Percentiles rank a stretch among this genome's conserved stretches.
These are phyloP conservation scores for Trisateles emortualis DNA, from an alignment of 2,888 invertebrate genomes.

Conservation along the genomic window DNA sequence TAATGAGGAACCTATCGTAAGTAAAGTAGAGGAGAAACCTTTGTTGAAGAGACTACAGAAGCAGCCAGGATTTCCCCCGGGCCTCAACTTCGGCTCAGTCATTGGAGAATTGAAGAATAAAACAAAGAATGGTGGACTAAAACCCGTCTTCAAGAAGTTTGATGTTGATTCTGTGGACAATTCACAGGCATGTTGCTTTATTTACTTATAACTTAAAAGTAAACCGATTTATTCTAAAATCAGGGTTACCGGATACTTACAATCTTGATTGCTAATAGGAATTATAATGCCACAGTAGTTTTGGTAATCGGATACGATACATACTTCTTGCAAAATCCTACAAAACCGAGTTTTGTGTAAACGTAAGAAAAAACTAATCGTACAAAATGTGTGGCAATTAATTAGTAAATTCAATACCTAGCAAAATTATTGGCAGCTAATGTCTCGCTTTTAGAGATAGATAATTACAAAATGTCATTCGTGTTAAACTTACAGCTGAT, in stretches of 20 bases:
- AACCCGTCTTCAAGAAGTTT: slow-evolving; percentile 82
- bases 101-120: slow-evolving; percentile 80
- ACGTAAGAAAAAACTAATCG: background rate
- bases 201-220: slow-evolving; percentile 16
- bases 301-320: slow-evolving; percentile 15
- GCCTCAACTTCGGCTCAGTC: slow-evolving; percentile 79
- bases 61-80: slow-evolving; percentile 70
- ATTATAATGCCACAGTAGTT: slow-evolving; percentile 25
- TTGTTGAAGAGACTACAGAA: slow-evolving; percentile 70
- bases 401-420: too few species aligned
- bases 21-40: slow-evolving; percentile 57
- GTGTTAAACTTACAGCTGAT: slow-evolving; percentile 50
- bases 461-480: slow-evolving; percentile 31
- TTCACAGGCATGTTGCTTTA: slow-evolving; percentile 67
- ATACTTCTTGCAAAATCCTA: background rate
- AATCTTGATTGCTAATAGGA: slow-evolving; percentile 33
- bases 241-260: slow-evolving; percentile 35
- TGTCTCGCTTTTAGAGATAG: slow-evolving; percentile 21
- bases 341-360: background rate
- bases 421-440: background rate
- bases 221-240: slow-evolving; percentile 12
- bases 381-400: background rate
- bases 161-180: slow-evolving; percentile 67
- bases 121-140: slow-evolving; percentile 74
- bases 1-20: slow-evolving; percentile 29